Evolutionary conservation across 2,797 vertebrate species (phyloP).

Genomic region (Cheirogaleus major): DNA sequence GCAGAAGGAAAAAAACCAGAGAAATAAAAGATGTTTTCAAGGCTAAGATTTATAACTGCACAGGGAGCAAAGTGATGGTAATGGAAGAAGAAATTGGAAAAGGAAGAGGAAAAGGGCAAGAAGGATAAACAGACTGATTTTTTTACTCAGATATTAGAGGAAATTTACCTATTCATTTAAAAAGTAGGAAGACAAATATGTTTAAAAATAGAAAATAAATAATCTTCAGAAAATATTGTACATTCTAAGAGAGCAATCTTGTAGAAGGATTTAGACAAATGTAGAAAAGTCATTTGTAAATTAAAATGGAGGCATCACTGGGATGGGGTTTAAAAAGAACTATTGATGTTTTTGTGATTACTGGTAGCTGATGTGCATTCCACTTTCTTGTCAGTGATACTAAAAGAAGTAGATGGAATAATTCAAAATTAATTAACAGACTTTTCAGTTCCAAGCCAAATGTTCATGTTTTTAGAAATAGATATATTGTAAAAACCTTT

Average conservation of each 20-base stretch:
- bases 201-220: neutral
- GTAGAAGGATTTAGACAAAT: neutral
- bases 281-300: neutral
- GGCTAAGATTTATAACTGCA: neutral
- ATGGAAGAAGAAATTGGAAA: neutral
- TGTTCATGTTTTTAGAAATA: slow-evolving; percentile 56
- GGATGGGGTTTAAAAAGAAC: neutral
- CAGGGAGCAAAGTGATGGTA: neutral
- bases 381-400: slow-evolving; percentile 19
- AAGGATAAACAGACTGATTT: neutral
- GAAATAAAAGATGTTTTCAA: neutral
- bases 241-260: neutral
- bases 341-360: slow-evolving; percentile 40
- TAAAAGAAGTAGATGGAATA: slow-evolving; percentile 18
- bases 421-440: slow-evolving; percentile 61
- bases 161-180: neutral
- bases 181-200: neutral
- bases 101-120: neutral
- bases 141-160: neutral
- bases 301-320: slow-evolving; percentile 20
- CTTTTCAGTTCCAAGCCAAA: slow-evolving; percentile 61
- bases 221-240: neutral
- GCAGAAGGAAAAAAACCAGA: neutral
- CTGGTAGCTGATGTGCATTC: slow-evolving; percentile 5
- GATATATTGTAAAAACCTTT: neutral